phyloP scores from a whole-genome alignment of 2,797 vertebrate species.

The Gallinago stenura region DNA sequence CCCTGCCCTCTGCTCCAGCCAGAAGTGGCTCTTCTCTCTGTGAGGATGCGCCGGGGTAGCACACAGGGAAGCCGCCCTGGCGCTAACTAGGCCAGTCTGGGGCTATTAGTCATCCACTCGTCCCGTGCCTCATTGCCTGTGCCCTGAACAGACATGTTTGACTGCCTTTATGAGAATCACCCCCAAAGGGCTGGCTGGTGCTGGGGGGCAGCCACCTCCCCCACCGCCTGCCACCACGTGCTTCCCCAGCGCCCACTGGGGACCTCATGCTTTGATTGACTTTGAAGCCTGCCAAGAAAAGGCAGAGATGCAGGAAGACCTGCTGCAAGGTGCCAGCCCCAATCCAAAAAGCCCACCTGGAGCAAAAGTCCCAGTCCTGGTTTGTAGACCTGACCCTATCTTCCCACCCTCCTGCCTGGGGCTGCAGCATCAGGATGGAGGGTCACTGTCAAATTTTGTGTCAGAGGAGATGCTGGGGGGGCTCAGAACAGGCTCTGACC shows the following conservation, averaged over 20 bases:
- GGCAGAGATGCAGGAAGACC: background rate
- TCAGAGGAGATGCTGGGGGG: background rate
- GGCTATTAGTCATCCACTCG: background rate
- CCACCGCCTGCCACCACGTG: background rate
- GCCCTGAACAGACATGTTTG: background rate
- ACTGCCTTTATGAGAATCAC: background rate
- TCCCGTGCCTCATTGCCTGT: background rate
- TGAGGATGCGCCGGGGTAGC: fast-evolving
- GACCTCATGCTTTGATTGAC: background rate
- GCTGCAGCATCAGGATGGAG: fast-evolving
- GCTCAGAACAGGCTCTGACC: background rate
- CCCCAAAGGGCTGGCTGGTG: background rate
- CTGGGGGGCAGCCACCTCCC: fast-evolving
- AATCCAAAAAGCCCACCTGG: background rate
- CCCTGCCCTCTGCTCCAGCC: background rate
- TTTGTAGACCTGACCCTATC: background rate
- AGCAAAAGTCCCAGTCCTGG: background rate
- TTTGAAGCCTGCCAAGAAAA: background rate
- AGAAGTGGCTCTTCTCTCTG: background rate
- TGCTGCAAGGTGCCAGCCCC: background rate
- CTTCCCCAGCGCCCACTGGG: fast-evolving
- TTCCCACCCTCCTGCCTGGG: background rate
- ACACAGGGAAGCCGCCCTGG: fast-evolving
- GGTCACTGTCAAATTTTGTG: background rate
- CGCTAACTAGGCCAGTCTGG: background rate